Conservation (phyloP, 2,888 invertebrate species). For the Eilema griseolum region DNA sequence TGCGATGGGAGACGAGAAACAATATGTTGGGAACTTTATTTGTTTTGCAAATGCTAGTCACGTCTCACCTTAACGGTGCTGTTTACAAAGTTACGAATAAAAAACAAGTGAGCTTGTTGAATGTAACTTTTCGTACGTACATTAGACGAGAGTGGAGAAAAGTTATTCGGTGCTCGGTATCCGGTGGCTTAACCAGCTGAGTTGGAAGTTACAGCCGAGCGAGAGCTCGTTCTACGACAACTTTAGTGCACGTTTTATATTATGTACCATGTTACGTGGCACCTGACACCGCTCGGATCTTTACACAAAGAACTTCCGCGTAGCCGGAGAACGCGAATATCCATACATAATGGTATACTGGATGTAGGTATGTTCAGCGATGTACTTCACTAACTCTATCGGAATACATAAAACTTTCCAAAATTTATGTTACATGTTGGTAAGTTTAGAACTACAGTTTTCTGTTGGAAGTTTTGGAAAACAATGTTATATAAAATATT, state of each 20-base stretch:
- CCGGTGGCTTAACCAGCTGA: constrained; percentile 53
- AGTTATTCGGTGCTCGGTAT: constrained; percentile 55
- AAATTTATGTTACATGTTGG: constrained; percentile 21
- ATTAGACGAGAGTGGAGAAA: constrained; percentile 48
- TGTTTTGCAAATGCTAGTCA: constrained; percentile 39
- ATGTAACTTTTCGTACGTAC: constrained; percentile 50
- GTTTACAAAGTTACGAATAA: constrained; percentile 53
- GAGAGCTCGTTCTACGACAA: constrained; percentile 53
- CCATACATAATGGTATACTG: constrained; percentile 27
- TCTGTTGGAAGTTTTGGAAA: background rate
- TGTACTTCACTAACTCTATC: constrained; percentile 6
- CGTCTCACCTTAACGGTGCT: constrained; percentile 43
- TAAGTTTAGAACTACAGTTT: background rate
- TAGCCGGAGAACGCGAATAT: constrained; percentile 32
- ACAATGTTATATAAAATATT: background rate
- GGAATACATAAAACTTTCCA: background rate
- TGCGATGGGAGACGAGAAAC: constrained; percentile 8
- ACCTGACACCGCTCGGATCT: constrained; percentile 59
- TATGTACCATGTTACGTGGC: constrained; percentile 52
- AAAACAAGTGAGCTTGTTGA: constrained; percentile 49
- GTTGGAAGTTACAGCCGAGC: constrained; percentile 53
- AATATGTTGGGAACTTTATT: constrained; percentile 32
- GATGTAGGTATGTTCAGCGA: constrained; percentile 27
- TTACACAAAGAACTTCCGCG: constrained; percentile 57
- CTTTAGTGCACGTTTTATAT: constrained; percentile 64